These are phyloP conservation scores for Leptopilina syphax DNA, from an alignment of 2,888 invertebrate genomes.

Conservation along the genomic window DNA sequence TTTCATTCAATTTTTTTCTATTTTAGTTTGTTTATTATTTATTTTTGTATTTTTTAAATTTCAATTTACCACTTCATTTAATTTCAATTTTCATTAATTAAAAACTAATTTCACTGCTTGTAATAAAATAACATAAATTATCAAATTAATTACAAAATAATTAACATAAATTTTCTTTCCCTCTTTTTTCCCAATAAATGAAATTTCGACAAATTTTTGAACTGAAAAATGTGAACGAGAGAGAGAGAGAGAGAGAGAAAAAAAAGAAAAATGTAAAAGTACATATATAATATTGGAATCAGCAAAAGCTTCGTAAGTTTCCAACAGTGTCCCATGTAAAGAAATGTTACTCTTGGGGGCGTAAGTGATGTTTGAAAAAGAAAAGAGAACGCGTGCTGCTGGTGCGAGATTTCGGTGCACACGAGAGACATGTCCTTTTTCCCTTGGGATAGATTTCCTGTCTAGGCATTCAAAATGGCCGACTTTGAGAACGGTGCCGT, in stretches of 20 bases:
- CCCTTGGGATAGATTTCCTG: conserved; percentile 39
- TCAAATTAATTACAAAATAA: too few relatives aligned
- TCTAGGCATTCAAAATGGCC: conserved; percentile 40
- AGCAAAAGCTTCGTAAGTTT: conserved; percentile 35
- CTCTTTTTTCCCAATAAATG: not conserved
- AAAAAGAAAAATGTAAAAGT: conserved; percentile 25
- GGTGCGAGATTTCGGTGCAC: conserved; percentile 39
- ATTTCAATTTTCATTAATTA: too few relatives aligned
- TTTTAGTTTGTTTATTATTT: too few relatives aligned
- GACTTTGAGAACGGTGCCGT: conserved; percentile 34
- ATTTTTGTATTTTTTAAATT: too few relatives aligned
- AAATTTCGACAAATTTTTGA: not conserved
- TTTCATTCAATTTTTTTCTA: too few relatives aligned
- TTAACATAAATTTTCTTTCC: too few relatives aligned
- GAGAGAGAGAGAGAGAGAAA: too few relatives aligned
- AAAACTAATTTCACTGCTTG: too few relatives aligned
- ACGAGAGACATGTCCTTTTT: conserved; percentile 39
- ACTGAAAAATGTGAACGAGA: not conserved
- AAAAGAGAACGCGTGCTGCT: conserved; percentile 13
- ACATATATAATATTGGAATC: conserved; percentile 31
- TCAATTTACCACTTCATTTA: too few relatives aligned
- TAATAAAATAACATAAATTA: too few relatives aligned
- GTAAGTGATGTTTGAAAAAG: conserved; percentile 41
- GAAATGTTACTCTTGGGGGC: conserved; percentile 40
- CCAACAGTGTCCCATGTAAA: conserved; percentile 20